Evolutionary conservation across 2,888 invertebrate species (phyloP).

Genomic region (Cacoxenus indagator): DNA sequence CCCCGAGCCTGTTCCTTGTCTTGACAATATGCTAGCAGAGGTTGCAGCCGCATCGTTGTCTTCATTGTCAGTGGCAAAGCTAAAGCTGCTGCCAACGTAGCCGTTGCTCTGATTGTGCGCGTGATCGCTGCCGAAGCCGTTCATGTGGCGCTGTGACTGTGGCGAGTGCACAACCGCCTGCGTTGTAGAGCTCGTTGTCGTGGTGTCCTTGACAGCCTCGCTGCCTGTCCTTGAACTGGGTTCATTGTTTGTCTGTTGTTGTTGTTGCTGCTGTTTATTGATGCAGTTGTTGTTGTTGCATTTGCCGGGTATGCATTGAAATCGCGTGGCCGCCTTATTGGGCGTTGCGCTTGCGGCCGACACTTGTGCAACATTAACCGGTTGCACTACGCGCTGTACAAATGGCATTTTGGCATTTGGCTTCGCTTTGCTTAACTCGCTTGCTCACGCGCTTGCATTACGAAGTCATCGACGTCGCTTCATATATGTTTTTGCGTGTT

Average conservation of each 20-base stretch:
- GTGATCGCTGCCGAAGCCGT: neutral
- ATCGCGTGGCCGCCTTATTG: conserved; percentile 49
- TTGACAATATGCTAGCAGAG: conserved; percentile 26
- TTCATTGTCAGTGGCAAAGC: conserved; percentile 51
- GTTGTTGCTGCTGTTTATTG: conserved; percentile 49
- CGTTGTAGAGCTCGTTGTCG: conserved; percentile 27
- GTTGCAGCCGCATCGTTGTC: conserved; percentile 42
- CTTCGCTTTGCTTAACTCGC: conserved; percentile 22
- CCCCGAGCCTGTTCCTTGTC: conserved; percentile 7
- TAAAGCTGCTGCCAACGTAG: conserved; percentile 44
- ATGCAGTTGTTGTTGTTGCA: conserved; percentile 67
- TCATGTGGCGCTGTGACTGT: neutral
- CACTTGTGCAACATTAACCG: conserved; percentile 81
- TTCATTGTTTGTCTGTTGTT: conserved; percentile 37
- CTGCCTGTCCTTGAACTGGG: conserved; percentile 34
- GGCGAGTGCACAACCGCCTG: conserved; percentile 42
- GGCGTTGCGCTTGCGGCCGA: conserved; percentile 49
- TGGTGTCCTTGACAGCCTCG: conserved; percentile 33
- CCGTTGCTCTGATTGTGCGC: conserved; percentile 36
- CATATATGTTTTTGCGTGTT: neutral
- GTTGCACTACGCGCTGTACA: conserved; percentile 86
- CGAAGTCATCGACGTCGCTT: conserved; percentile 1
- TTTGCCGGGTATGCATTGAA: conserved; percentile 60
- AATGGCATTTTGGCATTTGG: conserved; percentile 81
- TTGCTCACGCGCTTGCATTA: too few relatives aligned